Conservation (phyloP, 2,888 invertebrate species). For the Chaetoderma sp. region DNA sequence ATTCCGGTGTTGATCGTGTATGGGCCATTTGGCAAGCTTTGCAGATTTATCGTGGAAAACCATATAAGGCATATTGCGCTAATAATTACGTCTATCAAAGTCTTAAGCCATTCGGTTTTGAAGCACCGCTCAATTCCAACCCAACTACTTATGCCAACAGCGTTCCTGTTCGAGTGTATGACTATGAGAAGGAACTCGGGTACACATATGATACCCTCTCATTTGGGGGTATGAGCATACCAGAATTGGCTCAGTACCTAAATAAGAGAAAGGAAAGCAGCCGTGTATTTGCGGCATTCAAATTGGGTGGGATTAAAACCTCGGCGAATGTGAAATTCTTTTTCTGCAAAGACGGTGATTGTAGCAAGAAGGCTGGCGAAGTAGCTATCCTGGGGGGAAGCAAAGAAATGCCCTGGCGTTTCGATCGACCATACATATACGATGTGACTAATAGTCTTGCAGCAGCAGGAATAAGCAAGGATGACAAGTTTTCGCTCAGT, state of each 20-base stretch:
- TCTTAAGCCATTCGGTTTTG: slow-evolving; percentile 38
- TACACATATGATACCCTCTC: slow-evolving; percentile 37
- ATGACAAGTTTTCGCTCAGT: slow-evolving; percentile 2
- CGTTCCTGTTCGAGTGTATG: slow-evolving; percentile 32
- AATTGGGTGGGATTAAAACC: slow-evolving; percentile 29
- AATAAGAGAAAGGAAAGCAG: slow-evolving; percentile 11
- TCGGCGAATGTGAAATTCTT: slow-evolving; percentile 24
- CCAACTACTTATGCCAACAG: slow-evolving; percentile 31
- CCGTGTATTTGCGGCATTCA: slow-evolving; percentile 34
- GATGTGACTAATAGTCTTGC: slow-evolving; percentile 20
- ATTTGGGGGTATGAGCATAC: slow-evolving; percentile 36
- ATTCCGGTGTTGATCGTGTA: slow-evolving; percentile 24
- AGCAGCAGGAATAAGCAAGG: neutral
- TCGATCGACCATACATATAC: slow-evolving; percentile 14
- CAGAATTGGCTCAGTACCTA: slow-evolving; percentile 30
- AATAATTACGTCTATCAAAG: slow-evolving; percentile 21
- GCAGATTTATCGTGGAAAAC: slow-evolving; percentile 26
- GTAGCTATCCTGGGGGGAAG: slow-evolving; percentile 24
- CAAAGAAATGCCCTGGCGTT: slow-evolving; percentile 26
- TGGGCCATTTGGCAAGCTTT: slow-evolving; percentile 37
- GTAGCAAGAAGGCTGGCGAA: slow-evolving; percentile 12
- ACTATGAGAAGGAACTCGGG: slow-evolving; percentile 32
- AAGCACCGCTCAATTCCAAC: slow-evolving; percentile 36
- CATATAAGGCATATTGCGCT: slow-evolving; percentile 40
- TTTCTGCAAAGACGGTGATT: slow-evolving; percentile 10